Evolutionary conservation across 1,140 invertebrate genomes (phyloP).

Genomic region (Orchesella cincta): DNA sequence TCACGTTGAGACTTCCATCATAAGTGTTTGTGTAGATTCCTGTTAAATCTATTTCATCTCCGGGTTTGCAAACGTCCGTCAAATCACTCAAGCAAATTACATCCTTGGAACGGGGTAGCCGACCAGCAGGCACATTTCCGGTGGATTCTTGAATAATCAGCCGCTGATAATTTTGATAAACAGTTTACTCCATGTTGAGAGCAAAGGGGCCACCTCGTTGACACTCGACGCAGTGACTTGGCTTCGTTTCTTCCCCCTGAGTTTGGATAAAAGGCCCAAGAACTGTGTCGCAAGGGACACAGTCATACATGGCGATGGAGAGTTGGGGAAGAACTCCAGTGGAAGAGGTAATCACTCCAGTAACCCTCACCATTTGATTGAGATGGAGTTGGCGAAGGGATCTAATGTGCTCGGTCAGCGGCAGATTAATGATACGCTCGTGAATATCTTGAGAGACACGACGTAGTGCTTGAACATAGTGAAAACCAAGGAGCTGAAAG

Average conservation of each 20-base stretch:
- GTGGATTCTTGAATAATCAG: constrained; percentile 97
- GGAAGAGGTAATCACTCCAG: constrained; percentile 93
- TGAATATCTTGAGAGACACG: constrained; percentile 90
- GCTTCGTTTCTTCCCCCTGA: constrained; percentile 90
- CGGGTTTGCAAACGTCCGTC: constrained; percentile 95
- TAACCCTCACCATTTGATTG: constrained; percentile 88
- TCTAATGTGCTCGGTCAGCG: constrained; percentile 92
- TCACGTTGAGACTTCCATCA: constrained; percentile 94
- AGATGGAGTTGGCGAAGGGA: constrained; percentile 94
- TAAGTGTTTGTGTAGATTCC: constrained; percentile 98
- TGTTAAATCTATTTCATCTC: constrained; percentile 93
- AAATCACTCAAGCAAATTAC: constrained; percentile 92
- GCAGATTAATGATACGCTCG: constrained; percentile 91
- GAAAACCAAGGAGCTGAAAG: constrained; percentile 83
- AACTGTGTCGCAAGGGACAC: constrained; percentile 91
- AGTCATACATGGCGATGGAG: constrained; percentile 95
- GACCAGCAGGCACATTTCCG: constrained; percentile 86
- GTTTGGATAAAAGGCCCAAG: constrained; percentile 94
- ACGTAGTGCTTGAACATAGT: constrained; percentile 94
- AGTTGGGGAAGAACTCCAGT: constrained; percentile 95
- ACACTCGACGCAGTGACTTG: constrained; percentile 95
- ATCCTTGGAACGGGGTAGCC: constrained; percentile 97
- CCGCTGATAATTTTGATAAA: constrained; percentile 98
- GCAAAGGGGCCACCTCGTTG: constrained; percentile 92
- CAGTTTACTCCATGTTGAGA: constrained; percentile 92